Evolutionary conservation across 2,797 vertebrate species (phyloP).

Genomic region (Phrynocephalus forsythii): DNA sequence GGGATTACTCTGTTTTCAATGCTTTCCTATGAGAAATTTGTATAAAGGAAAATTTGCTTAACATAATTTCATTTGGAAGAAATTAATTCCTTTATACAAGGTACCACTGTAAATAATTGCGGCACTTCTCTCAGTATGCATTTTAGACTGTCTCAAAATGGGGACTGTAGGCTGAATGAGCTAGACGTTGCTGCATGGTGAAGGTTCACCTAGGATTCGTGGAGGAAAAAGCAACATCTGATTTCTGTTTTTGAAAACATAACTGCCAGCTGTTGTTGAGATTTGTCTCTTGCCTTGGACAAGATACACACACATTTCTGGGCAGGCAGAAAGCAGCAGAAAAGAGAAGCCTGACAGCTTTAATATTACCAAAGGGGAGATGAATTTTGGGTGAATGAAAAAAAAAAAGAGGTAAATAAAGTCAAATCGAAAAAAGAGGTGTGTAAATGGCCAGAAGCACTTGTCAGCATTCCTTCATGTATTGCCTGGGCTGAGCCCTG

Average conservation of each 20-base stretch:
- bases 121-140: not conserved
- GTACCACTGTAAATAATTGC: not conserved
- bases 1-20: too few species aligned
- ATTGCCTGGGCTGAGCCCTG: not conserved
- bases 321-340: not conserved
- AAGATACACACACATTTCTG: not conserved
- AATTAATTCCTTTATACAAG: too few species aligned
- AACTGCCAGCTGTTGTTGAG: not conserved
- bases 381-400: not conserved
- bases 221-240: not conserved
- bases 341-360: not conserved
- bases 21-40: too few species aligned
- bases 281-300: not conserved
- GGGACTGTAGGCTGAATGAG: not conserved
- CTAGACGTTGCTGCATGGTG: not conserved
- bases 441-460: not conserved
- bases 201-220: not conserved
- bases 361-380: not conserved
- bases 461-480: not conserved
- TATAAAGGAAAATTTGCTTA: too few species aligned
- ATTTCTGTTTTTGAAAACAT: not conserved
- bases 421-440: not conserved
- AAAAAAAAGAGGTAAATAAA: not conserved
- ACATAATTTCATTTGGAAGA: too few species aligned
- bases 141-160: not conserved